Evolutionary conservation across 2,113 vertebrate species (phyloP), one percentile per base, ranked within the genome.

Genomic region (Cavia aperea): DNA sequence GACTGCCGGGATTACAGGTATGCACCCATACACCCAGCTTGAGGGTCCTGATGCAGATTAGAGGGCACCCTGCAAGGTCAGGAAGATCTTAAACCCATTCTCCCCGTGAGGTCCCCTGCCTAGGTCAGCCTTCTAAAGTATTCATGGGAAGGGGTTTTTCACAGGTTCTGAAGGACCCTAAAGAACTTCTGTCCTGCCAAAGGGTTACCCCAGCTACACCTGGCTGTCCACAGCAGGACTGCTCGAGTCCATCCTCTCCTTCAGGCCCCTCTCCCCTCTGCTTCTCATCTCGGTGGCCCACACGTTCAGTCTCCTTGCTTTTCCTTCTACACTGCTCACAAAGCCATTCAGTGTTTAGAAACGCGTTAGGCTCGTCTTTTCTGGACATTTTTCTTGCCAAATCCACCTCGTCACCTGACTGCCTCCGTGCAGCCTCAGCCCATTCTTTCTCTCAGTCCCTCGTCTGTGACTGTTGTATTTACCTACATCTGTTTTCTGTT

Each of bases 401-500:
- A 72, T 84, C 72, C 13, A 68, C 51, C 54, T 94, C 39, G 36
- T 81, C 49, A 43, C 63, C 84, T 72, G 91, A 89, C 51, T 86
- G 58, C 84, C 73, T 72, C 49, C 31, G 81, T 33, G 26, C 31
- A 90, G 56, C 14, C 87, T 89, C 81, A 58, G 26, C 23, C 75
- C 73, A 49, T 86, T n/a, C 65, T 90, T 83, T 85, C 65, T 86
- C 79, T 94, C 83, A 58, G 3, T 68, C 70, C 77, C 62, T 85
- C 81, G 56, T 94, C 66, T 68, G 78, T 88, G 81, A 81, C 85
- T 49, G 54, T n/a, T 92, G 36, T 75, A 62, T 92, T 89, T 90
- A 93, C 89, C 81, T 85, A 68, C 81, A 95, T 95, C 90, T 94
- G 89, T 91, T 96, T 96, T 95, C 92, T 86, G 66, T 96, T 95